Percentiles rank a stretch among this genome's conserved stretches.
Conservation (phyloP, 2,113 vertebrate genomes). For the Probosciger aterrimus region DNA sequence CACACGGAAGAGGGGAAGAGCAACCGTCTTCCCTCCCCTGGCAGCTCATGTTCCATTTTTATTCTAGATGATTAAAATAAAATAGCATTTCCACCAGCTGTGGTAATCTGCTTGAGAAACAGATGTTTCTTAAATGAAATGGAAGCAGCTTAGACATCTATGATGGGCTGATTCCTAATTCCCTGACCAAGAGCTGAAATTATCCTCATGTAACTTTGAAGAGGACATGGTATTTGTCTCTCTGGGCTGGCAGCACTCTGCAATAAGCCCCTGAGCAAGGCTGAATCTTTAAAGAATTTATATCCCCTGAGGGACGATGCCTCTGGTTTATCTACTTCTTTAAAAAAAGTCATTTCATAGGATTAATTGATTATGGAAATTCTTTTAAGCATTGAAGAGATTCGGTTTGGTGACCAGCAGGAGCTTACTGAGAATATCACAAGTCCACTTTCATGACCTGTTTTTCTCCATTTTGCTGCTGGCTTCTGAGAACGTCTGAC, state of each 20-base stretch:
- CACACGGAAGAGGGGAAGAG: not conserved
- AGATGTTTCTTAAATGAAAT: conserved; percentile 65
- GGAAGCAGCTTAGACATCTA: conserved; percentile 40
- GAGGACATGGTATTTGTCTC: conserved; percentile 19
- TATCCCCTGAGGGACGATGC: not conserved
- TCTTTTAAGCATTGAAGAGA: conserved; percentile 37
- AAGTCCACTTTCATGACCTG: not conserved
- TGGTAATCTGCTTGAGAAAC: conserved; percentile 68
- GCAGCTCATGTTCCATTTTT: not conserved
- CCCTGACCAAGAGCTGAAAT: conserved; percentile 51
- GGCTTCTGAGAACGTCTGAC: not conserved
- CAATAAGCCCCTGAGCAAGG: conserved; percentile 20
- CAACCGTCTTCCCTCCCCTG: fast-evolving
- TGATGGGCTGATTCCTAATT: conserved; percentile 59
- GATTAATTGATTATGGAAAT: conserved; percentile 70
- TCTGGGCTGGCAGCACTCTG: conserved; percentile 24
- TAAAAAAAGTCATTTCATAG: conserved; percentile 45
- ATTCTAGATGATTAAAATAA: conserved; percentile 26
- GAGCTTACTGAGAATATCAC: not conserved
- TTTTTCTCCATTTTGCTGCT: conserved; percentile 8
- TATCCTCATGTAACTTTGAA: conserved; percentile 61
- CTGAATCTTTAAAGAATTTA: conserved; percentile 6
- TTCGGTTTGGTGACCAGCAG: not conserved
- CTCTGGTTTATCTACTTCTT: conserved; percentile 20
- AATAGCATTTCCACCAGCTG: conserved; percentile 55